phyloP scores from a whole-genome alignment of 2,113 vertebrate species.

The Cygnus buccinator region DNA sequence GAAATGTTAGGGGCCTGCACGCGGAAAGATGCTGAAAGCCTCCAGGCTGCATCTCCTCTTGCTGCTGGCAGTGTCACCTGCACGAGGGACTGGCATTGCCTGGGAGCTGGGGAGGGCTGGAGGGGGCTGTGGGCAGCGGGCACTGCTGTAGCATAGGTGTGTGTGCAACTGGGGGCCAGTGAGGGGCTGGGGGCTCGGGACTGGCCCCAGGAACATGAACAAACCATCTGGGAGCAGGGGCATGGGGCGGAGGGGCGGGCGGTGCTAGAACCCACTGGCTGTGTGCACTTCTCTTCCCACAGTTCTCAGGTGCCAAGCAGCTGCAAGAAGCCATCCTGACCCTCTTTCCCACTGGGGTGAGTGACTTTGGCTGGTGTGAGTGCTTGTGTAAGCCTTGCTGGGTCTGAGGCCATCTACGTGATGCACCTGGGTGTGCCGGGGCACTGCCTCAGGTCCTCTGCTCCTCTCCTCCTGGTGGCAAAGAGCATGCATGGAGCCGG shows the following conservation, averaged over 20 bases:
- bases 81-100: rapidly evolving
- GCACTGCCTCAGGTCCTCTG: not conserved
- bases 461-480: not conserved
- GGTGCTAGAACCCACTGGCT: not conserved
- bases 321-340: not conserved
- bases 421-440: rapidly evolving
- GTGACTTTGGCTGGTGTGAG: rapidly evolving
- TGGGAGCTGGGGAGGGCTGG: rapidly evolving
- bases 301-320: slow-evolving; percentile 19
- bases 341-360: slow-evolving; percentile 2
- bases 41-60: not conserved
- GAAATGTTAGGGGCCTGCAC: not conserved
- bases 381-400: not conserved
- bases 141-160: rapidly evolving
- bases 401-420: not conserved
- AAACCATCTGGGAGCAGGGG: not conserved
- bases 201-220: not conserved
- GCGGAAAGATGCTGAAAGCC: not conserved
- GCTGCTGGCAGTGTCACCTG: not conserved
- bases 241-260: too few species aligned
- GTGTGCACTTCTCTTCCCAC: not conserved
- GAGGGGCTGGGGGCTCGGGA: rapidly evolving
- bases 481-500: rapidly evolving
- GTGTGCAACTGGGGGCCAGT: rapidly evolving
- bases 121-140: not conserved